Conservation (phyloP, 2,797 vertebrate genomes). For the Poecilia velifera region DNA sequence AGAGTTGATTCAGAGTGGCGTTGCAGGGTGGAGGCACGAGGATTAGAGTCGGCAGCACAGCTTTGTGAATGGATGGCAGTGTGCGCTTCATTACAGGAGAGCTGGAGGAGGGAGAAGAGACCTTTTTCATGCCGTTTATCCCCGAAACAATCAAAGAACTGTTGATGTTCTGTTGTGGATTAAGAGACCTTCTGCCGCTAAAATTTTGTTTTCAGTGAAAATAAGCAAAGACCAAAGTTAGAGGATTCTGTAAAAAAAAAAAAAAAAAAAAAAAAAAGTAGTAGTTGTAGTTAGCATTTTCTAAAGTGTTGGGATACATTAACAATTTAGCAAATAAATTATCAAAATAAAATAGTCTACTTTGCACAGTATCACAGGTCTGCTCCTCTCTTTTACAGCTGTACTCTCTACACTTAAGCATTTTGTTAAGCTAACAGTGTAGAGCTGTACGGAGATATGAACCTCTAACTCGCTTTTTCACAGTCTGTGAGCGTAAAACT, state of each 20-base stretch:
- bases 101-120: slow-evolving; percentile 20
- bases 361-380: not conserved
- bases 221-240: not conserved
- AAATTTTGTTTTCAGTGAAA: not conserved
- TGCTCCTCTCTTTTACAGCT: not conserved
- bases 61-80: slow-evolving; percentile 74
- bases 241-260: not conserved
- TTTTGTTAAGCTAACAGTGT: not conserved
- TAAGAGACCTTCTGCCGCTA: not conserved
- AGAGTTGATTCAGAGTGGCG: slow-evolving; percentile 70
- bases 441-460: not conserved
- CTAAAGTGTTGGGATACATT: not conserved
- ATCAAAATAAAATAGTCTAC: not conserved
- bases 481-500: not conserved
- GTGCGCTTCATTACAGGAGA: slow-evolving; percentile 74
- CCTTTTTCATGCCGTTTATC: slow-evolving; percentile 19
- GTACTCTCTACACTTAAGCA: not conserved
- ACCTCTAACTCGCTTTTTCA: not conserved
- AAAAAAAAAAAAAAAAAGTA: not conserved
- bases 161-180: not conserved
- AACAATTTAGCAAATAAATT: not conserved
- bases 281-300: too few relatives aligned
- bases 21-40: slow-evolving; percentile 53
- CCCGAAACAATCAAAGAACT: slow-evolving; percentile 16
- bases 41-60: slow-evolving; percentile 57